phyloP scores from a whole-genome alignment of 1,140 invertebrate species.

The Achatina immaculata region DNA sequence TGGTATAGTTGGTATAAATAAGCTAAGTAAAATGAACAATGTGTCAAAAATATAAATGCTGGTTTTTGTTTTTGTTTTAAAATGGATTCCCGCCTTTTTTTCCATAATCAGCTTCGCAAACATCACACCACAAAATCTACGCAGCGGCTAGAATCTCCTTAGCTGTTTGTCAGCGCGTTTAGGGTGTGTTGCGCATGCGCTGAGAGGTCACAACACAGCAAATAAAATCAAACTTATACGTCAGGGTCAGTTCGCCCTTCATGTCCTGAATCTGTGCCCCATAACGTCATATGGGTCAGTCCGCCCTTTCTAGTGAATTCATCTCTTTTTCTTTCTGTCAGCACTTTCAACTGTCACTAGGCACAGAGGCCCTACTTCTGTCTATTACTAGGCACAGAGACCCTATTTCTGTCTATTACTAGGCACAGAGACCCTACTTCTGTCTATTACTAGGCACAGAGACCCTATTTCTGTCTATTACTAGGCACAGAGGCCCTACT shows the following conservation, averaged over 20 bases:
- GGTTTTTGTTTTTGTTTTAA: not conserved
- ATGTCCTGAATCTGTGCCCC: not conserved
- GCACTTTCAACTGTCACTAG: not conserved
- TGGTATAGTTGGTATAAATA: no score
- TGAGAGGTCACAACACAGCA: constrained; percentile 3
- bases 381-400: no score
- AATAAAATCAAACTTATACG: not conserved
- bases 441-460: no score
- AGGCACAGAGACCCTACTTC: no score
- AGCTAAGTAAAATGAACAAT: no score
- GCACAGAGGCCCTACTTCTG: no score
- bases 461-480: no score
- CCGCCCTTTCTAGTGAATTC: not conserved
- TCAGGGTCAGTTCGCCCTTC: not conserved
- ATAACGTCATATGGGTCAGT: not conserved
- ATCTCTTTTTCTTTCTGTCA: not conserved
- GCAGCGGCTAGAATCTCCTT: not conserved
- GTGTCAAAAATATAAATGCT: no score
- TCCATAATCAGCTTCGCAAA: not conserved
- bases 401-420: no score
- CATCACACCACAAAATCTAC: not conserved
- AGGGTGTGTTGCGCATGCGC: constrained; percentile 4
- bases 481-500: no score
- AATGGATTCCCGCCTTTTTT: not conserved
- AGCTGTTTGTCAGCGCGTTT: not conserved